Evolutionary conservation across 2,797 vertebrate species (phyloP).

Genomic region (Cossypha heuglini): DNA sequence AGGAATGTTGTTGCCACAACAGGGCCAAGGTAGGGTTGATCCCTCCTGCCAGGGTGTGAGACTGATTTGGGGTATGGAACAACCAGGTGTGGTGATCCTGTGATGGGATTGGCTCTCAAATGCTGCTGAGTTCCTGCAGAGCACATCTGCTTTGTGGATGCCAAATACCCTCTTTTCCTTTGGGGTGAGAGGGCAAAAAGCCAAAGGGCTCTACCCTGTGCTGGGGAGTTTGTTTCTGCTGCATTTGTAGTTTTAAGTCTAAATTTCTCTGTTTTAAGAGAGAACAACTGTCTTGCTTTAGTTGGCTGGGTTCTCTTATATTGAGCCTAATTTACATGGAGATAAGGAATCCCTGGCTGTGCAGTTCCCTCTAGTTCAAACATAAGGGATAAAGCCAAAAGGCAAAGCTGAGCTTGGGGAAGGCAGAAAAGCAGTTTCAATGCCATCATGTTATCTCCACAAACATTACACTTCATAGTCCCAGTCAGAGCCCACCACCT

Average conservation of each 20-base stretch:
- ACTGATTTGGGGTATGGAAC: background rate
- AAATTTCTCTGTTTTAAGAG: background rate
- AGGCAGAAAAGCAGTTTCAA: background rate
- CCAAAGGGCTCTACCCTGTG: background rate
- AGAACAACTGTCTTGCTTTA: background rate
- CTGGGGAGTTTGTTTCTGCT: background rate
- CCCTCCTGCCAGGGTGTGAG: background rate
- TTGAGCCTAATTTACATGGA: background rate
- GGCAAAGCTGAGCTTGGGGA: background rate
- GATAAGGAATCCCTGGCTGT: background rate
- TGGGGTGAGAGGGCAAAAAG: background rate
- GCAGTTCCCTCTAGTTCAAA: background rate
- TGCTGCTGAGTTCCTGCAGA: background rate
- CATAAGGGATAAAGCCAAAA: background rate
- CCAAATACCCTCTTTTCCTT: background rate
- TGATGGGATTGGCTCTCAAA: background rate
- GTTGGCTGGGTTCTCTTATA: background rate
- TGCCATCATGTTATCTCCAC: background rate
- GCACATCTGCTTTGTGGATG: accelerated
- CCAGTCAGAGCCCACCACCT: background rate
- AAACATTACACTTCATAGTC: background rate
- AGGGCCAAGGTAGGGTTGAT: background rate
- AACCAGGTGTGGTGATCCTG: accelerated
- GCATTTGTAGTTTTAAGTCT: background rate
- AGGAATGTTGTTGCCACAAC: background rate